These are phyloP conservation scores for Caerostris extrusa DNA, from an alignment of 1,140 invertebrate genomes.

Conservation along the genomic window DNA sequence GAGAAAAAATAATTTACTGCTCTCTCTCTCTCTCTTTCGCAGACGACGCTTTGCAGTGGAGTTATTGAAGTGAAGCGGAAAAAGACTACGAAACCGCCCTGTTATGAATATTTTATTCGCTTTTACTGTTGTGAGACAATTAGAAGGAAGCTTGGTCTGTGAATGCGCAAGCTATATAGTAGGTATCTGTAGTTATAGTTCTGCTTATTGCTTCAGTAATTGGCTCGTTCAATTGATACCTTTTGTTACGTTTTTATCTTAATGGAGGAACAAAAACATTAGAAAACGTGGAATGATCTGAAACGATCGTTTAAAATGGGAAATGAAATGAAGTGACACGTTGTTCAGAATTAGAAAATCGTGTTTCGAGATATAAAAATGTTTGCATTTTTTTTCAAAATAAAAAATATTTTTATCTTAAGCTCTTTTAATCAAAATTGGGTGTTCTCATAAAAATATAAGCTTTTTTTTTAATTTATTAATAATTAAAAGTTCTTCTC, in stretches of 20 bases:
- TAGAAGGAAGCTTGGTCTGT: background rate
- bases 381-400: too few species aligned
- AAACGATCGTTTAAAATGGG: background rate
- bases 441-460: too few species aligned
- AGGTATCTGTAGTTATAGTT: too few species aligned
- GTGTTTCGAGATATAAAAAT: too few species aligned
- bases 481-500: too few species aligned
- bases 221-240: background rate
- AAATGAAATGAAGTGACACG: too few species aligned
- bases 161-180: background rate
- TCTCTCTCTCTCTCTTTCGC: background rate
- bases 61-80: background rate
- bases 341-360: background rate
- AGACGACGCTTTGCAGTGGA: constrained; percentile 3
- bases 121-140: constrained; percentile 50
- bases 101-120: constrained; percentile 11
- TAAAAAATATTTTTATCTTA: too few species aligned
- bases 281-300: background rate
- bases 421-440: too few species aligned
- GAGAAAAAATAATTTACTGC: constrained; percentile 48
- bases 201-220: background rate
- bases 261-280: background rate
- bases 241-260: background rate
- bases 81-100: background rate
- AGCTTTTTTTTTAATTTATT: too few species aligned